These are phyloP conservation scores for Stichopus chloronotus DNA, from an alignment of 35 echinoderm and acorn worm genomes.

Conservation along the genomic window DNA sequence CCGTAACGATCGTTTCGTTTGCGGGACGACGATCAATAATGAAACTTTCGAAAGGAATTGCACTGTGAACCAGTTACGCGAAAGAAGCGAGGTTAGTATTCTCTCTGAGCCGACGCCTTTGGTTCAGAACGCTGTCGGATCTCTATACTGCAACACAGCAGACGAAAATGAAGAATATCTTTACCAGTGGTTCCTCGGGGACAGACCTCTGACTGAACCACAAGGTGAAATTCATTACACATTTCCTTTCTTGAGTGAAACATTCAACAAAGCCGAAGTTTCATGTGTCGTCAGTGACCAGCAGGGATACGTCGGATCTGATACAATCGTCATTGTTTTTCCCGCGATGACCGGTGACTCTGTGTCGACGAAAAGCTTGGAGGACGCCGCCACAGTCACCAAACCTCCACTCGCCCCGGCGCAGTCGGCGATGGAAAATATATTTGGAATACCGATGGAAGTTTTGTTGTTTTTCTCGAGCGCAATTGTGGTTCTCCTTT, in stretches of 20 bases:
- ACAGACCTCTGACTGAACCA: neutral
- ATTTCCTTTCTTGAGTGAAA: neutral
- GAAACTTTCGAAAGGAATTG: constrained; percentile 25
- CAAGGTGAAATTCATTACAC: neutral
- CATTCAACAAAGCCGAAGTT: constrained; percentile 10
- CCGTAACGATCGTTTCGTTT: constrained; percentile 33
- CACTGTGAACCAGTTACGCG: neutral
- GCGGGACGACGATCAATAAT: constrained; percentile 32
- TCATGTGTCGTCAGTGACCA: constrained; percentile 33
- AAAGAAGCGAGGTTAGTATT: constrained; percentile 1
- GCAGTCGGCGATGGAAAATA: neutral
- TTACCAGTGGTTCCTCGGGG: constrained; percentile 44
- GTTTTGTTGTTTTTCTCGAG: constrained; percentile 26
- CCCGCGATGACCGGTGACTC: neutral
- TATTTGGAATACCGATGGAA: constrained; percentile 44
- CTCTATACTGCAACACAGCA: neutral
- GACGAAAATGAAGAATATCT: neutral
- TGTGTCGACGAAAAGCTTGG: neutral
- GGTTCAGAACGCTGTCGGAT: neutral
- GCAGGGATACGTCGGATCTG: constrained; percentile 38
- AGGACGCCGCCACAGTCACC: neutral
- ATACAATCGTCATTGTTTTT: neutral
- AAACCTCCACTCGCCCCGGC: neutral
- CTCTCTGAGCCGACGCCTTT: neutral
- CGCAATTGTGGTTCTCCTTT: constrained; percentile 8